These are phyloP conservation scores for Malachius bipustulatus DNA, from an alignment of 2,888 invertebrate genomes.

Conservation along the genomic window DNA sequence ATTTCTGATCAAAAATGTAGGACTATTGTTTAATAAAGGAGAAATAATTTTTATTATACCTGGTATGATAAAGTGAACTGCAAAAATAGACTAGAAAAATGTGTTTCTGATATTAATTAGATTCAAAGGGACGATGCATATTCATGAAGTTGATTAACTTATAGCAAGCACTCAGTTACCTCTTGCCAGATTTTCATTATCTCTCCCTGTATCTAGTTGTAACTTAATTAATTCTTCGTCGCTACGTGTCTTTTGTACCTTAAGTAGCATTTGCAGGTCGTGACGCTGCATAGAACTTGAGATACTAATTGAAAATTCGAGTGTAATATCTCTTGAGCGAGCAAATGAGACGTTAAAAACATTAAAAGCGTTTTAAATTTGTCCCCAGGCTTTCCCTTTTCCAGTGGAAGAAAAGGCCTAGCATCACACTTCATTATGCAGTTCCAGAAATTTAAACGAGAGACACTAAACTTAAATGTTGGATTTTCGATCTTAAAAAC, in stretches of 20 bases:
- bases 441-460: too few relatives aligned
- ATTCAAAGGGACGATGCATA: conserved; percentile 16
- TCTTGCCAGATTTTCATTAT: conserved; percentile 24
- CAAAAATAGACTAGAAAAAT: too few relatives aligned
- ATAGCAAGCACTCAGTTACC: conserved; percentile 17
- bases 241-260: conserved; percentile 29
- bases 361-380: neutral
- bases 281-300: conserved; percentile 25
- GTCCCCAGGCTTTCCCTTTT: conserved; percentile 3
- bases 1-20: too few relatives aligned
- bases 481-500: too few relatives aligned
- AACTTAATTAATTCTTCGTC: conserved; percentile 29
- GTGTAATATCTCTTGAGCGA: conserved; percentile 3
- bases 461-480: too few relatives aligned
- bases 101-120: conserved; percentile 2
- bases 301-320: conserved; percentile 18
- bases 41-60: too few relatives aligned
- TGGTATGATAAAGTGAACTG: too few relatives aligned
- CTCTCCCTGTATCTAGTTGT: conserved; percentile 23
- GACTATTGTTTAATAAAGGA: too few relatives aligned
- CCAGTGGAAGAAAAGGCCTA: too few relatives aligned
- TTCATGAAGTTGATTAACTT: conserved; percentile 23
- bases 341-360: conserved; percentile 2
- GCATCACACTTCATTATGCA: too few relatives aligned
- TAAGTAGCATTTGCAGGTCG: conserved; percentile 29